Base-by-base conservation (phyloP, 2,888 invertebrate genomes). In the Portevinia maculata region DNA sequence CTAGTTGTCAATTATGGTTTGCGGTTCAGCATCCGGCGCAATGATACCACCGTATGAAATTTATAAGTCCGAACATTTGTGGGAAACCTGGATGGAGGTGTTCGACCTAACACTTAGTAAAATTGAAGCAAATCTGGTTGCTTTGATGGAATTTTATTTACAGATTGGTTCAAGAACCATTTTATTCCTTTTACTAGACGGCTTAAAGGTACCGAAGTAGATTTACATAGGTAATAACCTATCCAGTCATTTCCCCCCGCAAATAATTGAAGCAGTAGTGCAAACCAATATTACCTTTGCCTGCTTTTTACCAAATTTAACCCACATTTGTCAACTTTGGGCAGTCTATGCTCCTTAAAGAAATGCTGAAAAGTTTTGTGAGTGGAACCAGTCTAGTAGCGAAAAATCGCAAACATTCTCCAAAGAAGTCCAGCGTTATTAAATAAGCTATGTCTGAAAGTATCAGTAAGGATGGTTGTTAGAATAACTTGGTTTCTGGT, bases 231-330 rank as follows among this genome's bases (percentile, higher is more conserved):
- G 28, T 28, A 7, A 28, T 1, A 28, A 28, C 28, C 28, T 28
- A 28, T 4, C 28, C 4, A 28, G 28, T 7, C 30, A 30, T 34
- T 34, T 34, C n/a, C n/a, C 34, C 4, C n/a, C 34, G n/a, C 34
- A 34, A 34, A 34, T 34, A 34, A 34, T 34, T n/a, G 34, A 28
- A 28, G 4, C 34, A n/a, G 46, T 24, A 46, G n/a, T 46, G 21
- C n/a, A 46, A 46, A 46, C 19, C 8, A 44, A 46, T 11, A 24
- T 46, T 46, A n/a, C n/a, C 6, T 46, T 44, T 46, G 46, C n/a
- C 5, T 46, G 46, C 46, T 46, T 46, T 46, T 24, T 46, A 46
- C 24, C 24, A 24, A 46, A 24, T 11, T 24, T 24, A 21, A 24
- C 46, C 21, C 46, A 46, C 5, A 11, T 46, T 46, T 46, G 46